These are phyloP conservation scores for Ametastegia equiseti DNA, from an alignment of 2,888 invertebrate genomes.

Conservation along the genomic window DNA sequence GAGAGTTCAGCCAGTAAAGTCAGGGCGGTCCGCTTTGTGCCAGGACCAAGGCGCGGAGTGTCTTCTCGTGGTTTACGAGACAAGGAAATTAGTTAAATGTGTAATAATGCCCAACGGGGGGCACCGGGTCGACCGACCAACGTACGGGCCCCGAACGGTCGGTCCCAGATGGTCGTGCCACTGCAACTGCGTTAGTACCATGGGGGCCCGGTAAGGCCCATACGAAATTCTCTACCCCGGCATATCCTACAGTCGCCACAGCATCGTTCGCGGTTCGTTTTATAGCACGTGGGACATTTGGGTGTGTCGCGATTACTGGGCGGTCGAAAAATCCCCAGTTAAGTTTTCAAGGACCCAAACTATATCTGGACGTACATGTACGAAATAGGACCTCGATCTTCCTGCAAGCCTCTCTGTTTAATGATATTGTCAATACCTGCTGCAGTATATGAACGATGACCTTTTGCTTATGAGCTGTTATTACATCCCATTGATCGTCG, in stretches of 20 bases:
- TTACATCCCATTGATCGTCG: slow-evolving; percentile 27
- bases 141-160: not conserved
- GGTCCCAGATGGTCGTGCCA: slow-evolving; percentile 32
- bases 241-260: slow-evolving; percentile 50
- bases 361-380: too few relatives aligned
- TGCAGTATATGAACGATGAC: slow-evolving; percentile 19
- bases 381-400: not conserved
- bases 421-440: slow-evolving; percentile 19
- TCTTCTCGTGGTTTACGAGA: slow-evolving; percentile 69
- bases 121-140: slow-evolving; percentile 38
- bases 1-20: slow-evolving; percentile 55
- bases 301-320: slow-evolving; percentile 22
- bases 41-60: slow-evolving; percentile 55
- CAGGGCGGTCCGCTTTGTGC: slow-evolving; percentile 57
- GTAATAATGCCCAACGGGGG: slow-evolving; percentile 66
- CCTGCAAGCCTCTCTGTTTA: not conserved
- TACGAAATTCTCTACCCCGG: not conserved
- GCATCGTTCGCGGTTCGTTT: slow-evolving; percentile 30
- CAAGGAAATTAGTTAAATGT: slow-evolving; percentile 73
- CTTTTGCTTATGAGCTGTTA: slow-evolving; percentile 21
- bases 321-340: slow-evolving; percentile 6
- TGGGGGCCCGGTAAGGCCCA: slow-evolving; percentile 31
- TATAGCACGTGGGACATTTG: slow-evolving; percentile 28
- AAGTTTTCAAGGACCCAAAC: not conserved
- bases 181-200: not conserved